Evolutionary conservation across 2,888 invertebrate species (phyloP).

Genomic region (Dynastes tityus): DNA sequence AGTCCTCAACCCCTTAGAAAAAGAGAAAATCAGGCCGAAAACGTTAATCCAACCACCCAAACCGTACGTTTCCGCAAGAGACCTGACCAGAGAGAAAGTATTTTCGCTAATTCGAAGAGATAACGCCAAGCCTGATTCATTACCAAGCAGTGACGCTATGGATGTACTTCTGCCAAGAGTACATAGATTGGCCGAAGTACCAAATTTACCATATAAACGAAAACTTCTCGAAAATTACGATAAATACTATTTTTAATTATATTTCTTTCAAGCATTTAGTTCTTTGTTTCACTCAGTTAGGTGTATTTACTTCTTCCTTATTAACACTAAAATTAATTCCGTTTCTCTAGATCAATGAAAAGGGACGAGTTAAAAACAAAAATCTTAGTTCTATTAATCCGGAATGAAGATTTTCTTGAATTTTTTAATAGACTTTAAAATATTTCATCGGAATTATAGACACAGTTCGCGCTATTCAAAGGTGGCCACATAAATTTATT

Average conservation of each 20-base stretch:
- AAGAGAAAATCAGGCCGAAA: slow-evolving; percentile 77
- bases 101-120: slow-evolving; percentile 75
- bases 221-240: slow-evolving; percentile 60
- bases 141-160: slow-evolving; percentile 73
- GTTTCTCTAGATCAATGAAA: too few species aligned
- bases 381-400: too few species aligned
- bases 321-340: not conserved
- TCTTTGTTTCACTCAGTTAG: not conserved
- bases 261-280: slow-evolving; percentile 5
- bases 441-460: too few species aligned
- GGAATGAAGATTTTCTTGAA: too few species aligned
- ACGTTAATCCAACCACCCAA: slow-evolving; percentile 76
- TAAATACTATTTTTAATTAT: slow-evolving; percentile 36
- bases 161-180: slow-evolving; percentile 77
- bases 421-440: too few species aligned
- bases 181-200: slow-evolving; percentile 73
- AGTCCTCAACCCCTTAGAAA: slow-evolving; percentile 74
- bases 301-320: not conserved
- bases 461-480: too few species aligned
- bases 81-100: slow-evolving; percentile 78
- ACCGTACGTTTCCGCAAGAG: slow-evolving; percentile 80
- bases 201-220: slow-evolving; percentile 69
- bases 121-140: slow-evolving; percentile 69
- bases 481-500: too few species aligned
- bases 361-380: too few species aligned